Evolutionary conservation across 2,797 vertebrate species (phyloP), one percentile per base, ranked within the genome.

Genomic region (Poeciliopsis presidionis): DNA sequence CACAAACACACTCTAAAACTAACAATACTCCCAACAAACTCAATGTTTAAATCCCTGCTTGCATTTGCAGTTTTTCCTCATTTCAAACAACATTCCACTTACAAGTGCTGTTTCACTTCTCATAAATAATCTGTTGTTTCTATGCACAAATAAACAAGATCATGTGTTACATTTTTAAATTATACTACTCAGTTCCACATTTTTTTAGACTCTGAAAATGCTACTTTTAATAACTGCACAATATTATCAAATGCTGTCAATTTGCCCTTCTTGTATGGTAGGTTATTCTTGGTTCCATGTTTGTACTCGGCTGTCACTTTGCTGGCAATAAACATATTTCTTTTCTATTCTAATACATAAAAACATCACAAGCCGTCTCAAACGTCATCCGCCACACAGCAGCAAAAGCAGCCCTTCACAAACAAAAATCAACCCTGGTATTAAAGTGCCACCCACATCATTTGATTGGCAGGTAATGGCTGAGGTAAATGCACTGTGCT

Each of bases 361-460:
- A 71, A 71, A 57, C 39, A 57, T 36, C 12, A 41, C 11, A 73
- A 25, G 33, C 25, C 39, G 5, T 8, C 18, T 11, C 25, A 55
- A 18, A 45, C n/a, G 18, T 72, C 71, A 36, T 53, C n/a, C 5
- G 13, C 5, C 22, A 43, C 20, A 79, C 28, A 69, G n/a, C 41
- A 70, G 28, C 55, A 46, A 69, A 16, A 2, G 28, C 20, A 28
- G 7, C 6, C 43, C 25, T 53, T 45, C 67, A n/a, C 18, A 72
- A 76, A 53, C 22, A 76, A 30, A 53, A 74, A 46, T 57, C 39
- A 74, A 51, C 22, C 16, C 65, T 49, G 36, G 36, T 63, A 70
- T 25, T 55, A 41, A 14, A 67, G 46, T 51, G 33, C 77, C 25
- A 4, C 9, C 46, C 45, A 30, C 45, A 39, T 0, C 49, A 41